These are phyloP conservation scores for Philonicus albiceps DNA, from an alignment of 2,888 invertebrate species.

Conservation along the genomic window DNA sequence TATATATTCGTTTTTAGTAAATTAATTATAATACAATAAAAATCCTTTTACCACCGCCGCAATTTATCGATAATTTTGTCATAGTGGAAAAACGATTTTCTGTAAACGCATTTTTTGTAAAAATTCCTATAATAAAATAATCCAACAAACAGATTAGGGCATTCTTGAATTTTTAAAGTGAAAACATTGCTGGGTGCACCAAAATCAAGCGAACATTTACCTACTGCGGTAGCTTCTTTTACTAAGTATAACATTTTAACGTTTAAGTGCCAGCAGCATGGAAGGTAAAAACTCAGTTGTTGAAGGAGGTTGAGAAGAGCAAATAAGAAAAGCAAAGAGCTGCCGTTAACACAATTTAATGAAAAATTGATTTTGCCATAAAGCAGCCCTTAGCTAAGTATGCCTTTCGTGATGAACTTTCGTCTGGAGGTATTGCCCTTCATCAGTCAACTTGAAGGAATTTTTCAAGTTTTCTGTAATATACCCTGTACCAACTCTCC, in stretches of 20 bases:
- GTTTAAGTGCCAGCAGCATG: not conserved
- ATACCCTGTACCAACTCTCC: not conserved
- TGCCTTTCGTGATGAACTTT: not conserved
- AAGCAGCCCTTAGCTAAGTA: not conserved
- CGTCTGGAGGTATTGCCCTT: not conserved
- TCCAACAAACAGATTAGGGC: not conserved
- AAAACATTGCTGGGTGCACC: not conserved
- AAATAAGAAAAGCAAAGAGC: not conserved
- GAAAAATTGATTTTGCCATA: not conserved
- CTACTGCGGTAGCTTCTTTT: not conserved
- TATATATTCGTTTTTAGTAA: not conserved
- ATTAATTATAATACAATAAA: not conserved
- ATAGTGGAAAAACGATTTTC: not conserved
- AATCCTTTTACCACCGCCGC: not conserved
- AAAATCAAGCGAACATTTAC: not conserved
- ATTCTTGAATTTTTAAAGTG: not conserved
- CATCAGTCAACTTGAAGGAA: not conserved
- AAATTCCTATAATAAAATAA: not conserved
- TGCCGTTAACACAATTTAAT: not conserved
- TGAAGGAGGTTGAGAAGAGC: not conserved
- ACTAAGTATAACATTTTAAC: not conserved
- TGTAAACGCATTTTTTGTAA: not conserved
- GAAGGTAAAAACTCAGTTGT: not conserved
- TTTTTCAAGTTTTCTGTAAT: not conserved
- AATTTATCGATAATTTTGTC: not conserved